Conservation (phyloP, 2,113 vertebrate genomes). For the Salminus brasiliensis region DNA sequence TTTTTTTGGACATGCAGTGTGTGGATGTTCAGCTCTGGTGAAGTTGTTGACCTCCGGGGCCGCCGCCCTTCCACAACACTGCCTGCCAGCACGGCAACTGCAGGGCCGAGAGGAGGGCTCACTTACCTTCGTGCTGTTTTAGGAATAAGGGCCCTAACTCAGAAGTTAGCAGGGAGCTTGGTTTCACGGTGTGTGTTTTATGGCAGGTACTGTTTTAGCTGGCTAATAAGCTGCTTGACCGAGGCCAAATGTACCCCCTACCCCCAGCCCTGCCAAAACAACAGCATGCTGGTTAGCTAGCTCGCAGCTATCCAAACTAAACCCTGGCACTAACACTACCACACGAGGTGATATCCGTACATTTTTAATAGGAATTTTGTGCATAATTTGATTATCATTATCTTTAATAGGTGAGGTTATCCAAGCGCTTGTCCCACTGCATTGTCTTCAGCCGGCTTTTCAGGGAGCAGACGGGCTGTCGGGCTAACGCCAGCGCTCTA, state of each 20-base stretch:
- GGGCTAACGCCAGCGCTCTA: not conserved
- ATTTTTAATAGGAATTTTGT: not conserved
- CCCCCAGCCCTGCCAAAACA: not conserved
- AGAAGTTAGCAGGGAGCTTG: not conserved
- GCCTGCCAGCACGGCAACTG: not conserved
- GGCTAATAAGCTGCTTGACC: not conserved
- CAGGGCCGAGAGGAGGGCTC: not conserved
- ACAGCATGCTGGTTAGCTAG: not conserved
- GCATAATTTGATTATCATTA: not conserved
- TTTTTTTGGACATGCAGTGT: too few relatives aligned
- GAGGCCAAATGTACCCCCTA: too few relatives aligned
- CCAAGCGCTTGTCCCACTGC: not conserved
- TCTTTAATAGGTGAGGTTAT: not conserved
- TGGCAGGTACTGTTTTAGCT: not conserved
- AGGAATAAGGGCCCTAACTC: not conserved
- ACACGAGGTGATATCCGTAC: not conserved
- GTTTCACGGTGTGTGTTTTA: not conserved
- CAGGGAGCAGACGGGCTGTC: not conserved
- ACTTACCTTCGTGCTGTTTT: not conserved
- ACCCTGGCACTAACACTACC: too few relatives aligned
- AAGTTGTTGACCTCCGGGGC: constrained; percentile 41
- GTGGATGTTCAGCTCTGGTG: not conserved
- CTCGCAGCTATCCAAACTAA: not conserved
- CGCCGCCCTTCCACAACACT: constrained; percentile 69
- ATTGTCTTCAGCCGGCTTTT: constrained; percentile 3